Evolutionary conservation across 2,888 invertebrate genomes (phyloP).

Genomic region (Drosophila ezoana): DNA sequence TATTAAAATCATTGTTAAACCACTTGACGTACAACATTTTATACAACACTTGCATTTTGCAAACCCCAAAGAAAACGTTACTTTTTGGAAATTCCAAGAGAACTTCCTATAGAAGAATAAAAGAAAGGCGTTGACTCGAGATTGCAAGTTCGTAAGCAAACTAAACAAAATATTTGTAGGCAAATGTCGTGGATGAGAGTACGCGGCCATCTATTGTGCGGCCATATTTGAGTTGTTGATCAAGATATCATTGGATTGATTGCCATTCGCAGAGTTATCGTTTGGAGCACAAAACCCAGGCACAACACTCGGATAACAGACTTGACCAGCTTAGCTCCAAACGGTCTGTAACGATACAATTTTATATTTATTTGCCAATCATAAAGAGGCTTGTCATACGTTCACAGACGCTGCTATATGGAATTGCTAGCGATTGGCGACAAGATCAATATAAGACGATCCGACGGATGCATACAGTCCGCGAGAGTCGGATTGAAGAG

Average conservation of each 20-base stretch:
- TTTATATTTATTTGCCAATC: not conserved
- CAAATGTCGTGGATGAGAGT: not conserved
- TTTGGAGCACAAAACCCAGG: not conserved
- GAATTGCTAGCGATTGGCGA: constrained; percentile 34
- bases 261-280: constrained; percentile 7
- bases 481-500: constrained; percentile 21
- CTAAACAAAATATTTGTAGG: not conserved
- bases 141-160: not conserved
- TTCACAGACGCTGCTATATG: constrained; percentile 26
- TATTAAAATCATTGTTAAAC: not conserved
- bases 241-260: constrained; percentile 30
- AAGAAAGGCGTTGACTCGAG: not conserved
- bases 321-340: constrained; percentile 18
- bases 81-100: not conserved
- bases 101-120: not conserved
- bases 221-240: not conserved
- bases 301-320: constrained; percentile 28
- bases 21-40: constrained; percentile 4
- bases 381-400: not conserved
- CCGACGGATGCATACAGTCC: constrained; percentile 38
- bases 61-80: not conserved
- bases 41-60: constrained; percentile 7
- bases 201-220: not conserved
- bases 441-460: constrained; percentile 37
- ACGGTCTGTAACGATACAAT: constrained; percentile 17